Conservation (phyloP, 2,888 invertebrate genomes). For the Amphimallon solstitiale region DNA sequence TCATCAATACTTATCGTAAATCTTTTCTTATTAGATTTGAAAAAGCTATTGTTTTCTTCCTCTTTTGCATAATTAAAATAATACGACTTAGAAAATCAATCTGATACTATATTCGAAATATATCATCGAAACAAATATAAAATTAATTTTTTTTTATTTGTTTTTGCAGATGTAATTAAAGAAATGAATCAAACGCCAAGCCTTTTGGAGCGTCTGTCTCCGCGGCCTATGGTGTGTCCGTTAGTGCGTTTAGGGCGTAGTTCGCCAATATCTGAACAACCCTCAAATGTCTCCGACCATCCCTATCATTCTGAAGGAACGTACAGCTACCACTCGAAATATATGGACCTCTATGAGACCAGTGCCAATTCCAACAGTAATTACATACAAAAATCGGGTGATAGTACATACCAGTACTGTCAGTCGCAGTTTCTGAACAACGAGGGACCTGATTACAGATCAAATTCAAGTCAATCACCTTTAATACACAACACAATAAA, state of each 20-base stretch:
- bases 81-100: too few species aligned
- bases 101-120: too few species aligned
- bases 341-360: conserved; percentile 49
- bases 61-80: too few species aligned
- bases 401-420: conserved; percentile 39
- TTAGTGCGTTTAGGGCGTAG: conserved; percentile 69
- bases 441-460: conserved; percentile 47
- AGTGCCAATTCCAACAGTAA: conserved; percentile 46
- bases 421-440: conserved; percentile 41
- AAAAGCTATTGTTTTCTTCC: too few species aligned
- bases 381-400: conserved; percentile 50
- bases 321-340: conserved; percentile 51
- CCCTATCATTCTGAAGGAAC: conserved; percentile 50
- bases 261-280: conserved; percentile 56
- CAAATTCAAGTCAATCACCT: conserved; percentile 26
- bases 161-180: conserved; percentile 44
- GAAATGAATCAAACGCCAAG: conserved; percentile 55
- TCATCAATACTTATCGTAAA: too few species aligned
- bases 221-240: conserved; percentile 68
- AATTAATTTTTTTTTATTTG: background rate
- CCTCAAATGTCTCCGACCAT: conserved; percentile 46
- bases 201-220: conserved; percentile 58
- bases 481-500: conserved; percentile 31
- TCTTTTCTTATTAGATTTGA: too few species aligned
- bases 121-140: too few species aligned